Conservation (phyloP, 2,888 invertebrate genomes). For the Atherix ibis region DNA sequence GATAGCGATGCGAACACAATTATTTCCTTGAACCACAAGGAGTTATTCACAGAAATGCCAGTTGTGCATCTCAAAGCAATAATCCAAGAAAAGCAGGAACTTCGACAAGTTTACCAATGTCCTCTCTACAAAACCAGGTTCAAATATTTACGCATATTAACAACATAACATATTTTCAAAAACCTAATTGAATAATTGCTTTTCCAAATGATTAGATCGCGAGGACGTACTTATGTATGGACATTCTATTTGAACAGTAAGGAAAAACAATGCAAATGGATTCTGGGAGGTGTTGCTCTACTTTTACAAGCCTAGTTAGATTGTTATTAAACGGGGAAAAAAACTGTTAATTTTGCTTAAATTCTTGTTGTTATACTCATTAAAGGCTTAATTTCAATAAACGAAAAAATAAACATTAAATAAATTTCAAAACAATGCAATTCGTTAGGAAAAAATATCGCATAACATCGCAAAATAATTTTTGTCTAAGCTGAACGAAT, state of each 20-base stretch:
- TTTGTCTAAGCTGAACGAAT: too few relatives aligned
- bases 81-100: conserved; percentile 79
- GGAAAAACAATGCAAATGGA: conserved; percentile 82
- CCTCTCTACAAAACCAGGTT: conserved; percentile 87
- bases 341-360: neutral
- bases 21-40: conserved; percentile 75
- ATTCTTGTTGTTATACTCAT: too few relatives aligned
- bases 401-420: too few relatives aligned
- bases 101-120: conserved; percentile 77
- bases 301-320: conserved; percentile 58
- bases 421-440: too few relatives aligned
- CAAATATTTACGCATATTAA: conserved; percentile 8
- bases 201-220: conserved; percentile 16
- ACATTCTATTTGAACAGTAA: conserved; percentile 85
- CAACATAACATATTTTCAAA: too few relatives aligned
- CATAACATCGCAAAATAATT: too few relatives aligned
- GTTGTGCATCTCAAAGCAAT: conserved; percentile 82
- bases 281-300: conserved; percentile 82
- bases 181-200: neutral
- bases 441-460: too few relatives aligned
- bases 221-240: conserved; percentile 91
- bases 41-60: conserved; percentile 80
- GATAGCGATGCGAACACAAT: conserved; percentile 65
- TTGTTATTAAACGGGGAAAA: neutral
- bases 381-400: too few relatives aligned